Base-by-base conservation (phyloP, 2,888 invertebrate species). In the Andrena fulva region DNA sequence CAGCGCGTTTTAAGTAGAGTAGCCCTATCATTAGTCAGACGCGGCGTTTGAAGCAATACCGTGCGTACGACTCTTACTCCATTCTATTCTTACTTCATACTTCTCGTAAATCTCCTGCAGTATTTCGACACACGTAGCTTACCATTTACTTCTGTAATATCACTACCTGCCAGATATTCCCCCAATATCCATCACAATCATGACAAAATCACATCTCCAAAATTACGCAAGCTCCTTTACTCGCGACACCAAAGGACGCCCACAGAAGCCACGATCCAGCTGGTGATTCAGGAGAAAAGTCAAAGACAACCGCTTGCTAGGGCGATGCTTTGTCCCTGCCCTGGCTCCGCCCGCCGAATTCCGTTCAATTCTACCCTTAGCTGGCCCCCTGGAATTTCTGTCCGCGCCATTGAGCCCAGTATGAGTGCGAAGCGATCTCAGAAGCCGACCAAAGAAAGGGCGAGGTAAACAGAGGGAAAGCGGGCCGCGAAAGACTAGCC, bases 361-460 rank as follows among this genome's bases (percentile, higher is more conserved):
- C 70, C 85, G 63, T 81, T 81, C 77, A 77, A 86, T 86, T 81
- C 84, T 70, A 62, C 60, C 69, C 75, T 77, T 64, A 33, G 67
- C 67, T 60, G 42, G 16, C 16, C 42, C 42, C 16, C 16, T 12
- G 59, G 76, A 76, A 78, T 87, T 81, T 87, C 81, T 73, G 67
- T 76, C 73, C 87, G 66, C 71, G 54, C 85, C 81, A 81, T 84
- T 87, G 81, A 76, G 33, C 42, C 7, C 29, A 52, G 12, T 29
- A 54, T 31, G 78, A 33, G 54, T 59, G 70, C 33, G 60, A 50
- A 50, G 50, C 50, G 63, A 8, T 16, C n/a, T 8, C 42, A 50
- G 62, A 59, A 52, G 29, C 12, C n/a, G 50, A 8, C 50, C 35
- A 52, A 56, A 60, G 68, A 59, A 52, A 68, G 60, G 56, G 54